Evolutionary conservation across 2,797 vertebrate genomes (phyloP).

Genomic region (Poecile montanus): DNA sequence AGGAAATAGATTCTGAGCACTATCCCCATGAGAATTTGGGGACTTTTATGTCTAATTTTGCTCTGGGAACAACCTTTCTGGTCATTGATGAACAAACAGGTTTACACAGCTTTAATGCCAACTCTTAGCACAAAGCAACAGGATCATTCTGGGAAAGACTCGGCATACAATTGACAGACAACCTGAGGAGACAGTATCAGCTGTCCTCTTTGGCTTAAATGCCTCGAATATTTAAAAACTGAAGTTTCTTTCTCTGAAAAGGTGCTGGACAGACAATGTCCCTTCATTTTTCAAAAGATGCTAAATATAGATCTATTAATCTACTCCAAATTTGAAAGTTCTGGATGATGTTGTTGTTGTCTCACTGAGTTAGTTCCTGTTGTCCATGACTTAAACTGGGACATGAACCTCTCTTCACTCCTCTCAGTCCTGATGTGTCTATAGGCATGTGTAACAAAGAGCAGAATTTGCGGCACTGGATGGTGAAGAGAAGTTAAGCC

Average conservation of each 20-base stretch:
- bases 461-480: not conserved
- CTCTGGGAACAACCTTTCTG: not conserved
- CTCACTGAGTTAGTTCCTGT: not conserved
- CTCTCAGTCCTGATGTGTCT: not conserved
- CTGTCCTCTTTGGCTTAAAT: not conserved
- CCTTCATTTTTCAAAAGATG: not conserved
- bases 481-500: not conserved
- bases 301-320: not conserved
- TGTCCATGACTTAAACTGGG: not conserved
- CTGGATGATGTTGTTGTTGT: not conserved
- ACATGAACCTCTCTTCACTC: not conserved
- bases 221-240: not conserved
- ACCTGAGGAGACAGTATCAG: not conserved
- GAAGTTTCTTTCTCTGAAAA: not conserved
- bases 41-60: not conserved
- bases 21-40: not conserved
- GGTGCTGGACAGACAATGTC: not conserved
- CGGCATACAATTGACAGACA: not conserved
- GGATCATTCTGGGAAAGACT: not conserved
- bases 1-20: not conserved
- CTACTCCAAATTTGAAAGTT: not conserved
- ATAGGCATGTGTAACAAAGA: accelerated
- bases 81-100: not conserved
- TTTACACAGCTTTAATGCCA: not conserved
- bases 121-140: not conserved